phyloP scores from a whole-genome alignment of 2,888 invertebrate genomes.

The Lasioglossum calceatum region DNA sequence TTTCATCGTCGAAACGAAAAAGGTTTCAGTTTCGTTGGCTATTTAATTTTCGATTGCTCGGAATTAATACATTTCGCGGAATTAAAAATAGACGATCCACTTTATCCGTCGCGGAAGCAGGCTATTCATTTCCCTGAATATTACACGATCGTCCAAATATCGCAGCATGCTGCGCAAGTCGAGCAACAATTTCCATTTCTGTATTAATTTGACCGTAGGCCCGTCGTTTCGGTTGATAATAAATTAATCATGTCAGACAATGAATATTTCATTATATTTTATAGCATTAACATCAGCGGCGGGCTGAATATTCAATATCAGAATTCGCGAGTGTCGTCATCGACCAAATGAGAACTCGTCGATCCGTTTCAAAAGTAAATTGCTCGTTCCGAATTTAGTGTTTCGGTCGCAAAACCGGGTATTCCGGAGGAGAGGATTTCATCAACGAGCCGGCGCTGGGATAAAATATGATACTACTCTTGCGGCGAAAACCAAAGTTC shows the following conservation, averaged over 20 bases:
- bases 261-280: slow-evolving; percentile 39
- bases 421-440: slow-evolving; percentile 2
- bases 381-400: not conserved
- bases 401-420: not conserved
- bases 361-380: not conserved
- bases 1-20: not conserved
- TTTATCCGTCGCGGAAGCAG: not conserved
- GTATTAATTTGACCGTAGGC: slow-evolving; percentile 20
- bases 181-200: slow-evolving; percentile 33
- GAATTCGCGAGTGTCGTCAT: not conserved
- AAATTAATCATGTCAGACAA: slow-evolving; percentile 37
- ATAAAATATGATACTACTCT: slow-evolving; percentile 56
- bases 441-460: not conserved
- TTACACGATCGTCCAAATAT: not conserved
- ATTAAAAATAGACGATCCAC: not conserved
- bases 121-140: not conserved
- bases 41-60: not conserved
- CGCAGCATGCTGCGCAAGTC: not conserved
- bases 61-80: not conserved
- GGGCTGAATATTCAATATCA: not conserved
- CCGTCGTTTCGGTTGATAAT: not conserved
- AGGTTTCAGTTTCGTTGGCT: not conserved
- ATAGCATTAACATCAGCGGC: slow-evolving; percentile 20
- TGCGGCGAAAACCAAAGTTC: slow-evolving; percentile 14
- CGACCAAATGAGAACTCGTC: not conserved